Conservation (phyloP, 2,113 vertebrate genomes). For the Corydoras sp. region DNA sequence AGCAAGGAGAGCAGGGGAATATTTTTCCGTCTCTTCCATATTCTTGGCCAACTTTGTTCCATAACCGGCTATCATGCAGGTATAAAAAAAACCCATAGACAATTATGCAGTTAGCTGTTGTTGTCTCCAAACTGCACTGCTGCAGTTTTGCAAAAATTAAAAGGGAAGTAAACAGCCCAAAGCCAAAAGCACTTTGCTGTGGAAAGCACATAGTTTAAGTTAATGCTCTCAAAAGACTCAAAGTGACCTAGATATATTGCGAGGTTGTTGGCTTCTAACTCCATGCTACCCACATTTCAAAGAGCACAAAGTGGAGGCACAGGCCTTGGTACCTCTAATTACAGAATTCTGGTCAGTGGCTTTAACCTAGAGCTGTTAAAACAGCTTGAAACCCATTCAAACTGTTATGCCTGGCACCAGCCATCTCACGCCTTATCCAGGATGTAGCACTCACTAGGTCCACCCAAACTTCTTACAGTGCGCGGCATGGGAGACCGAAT, state of each 20-base stretch:
- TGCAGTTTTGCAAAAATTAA: constrained; percentile 15
- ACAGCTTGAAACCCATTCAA: constrained; percentile 11
- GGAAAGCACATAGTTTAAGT: constrained; percentile 36
- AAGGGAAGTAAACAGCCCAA: constrained; percentile 23
- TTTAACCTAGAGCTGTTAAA: constrained; percentile 34
- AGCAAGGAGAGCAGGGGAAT: constrained; percentile 22
- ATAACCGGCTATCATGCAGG: background rate
- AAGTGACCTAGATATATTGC: constrained; percentile 44
- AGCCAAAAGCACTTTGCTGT: constrained; percentile 36
- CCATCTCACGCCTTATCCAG: constrained; percentile 12
- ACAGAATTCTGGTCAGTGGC: constrained; percentile 32
- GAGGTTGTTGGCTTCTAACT: constrained; percentile 21
- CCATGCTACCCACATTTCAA: constrained; percentile 2
- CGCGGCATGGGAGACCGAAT: background rate
- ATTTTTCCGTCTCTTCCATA: constrained; percentile 20
- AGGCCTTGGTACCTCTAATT: constrained; percentile 36
- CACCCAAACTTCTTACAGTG: background rate
- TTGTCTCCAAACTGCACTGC: constrained; percentile 3
- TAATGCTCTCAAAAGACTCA: constrained; percentile 23
- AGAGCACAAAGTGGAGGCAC: background rate
- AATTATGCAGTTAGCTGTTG: constrained; percentile 5
- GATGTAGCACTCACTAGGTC: background rate
- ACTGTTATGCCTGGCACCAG: constrained; percentile 31
- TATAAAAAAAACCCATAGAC: background rate
- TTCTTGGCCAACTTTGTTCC: constrained; percentile 20